Base-by-base conservation (phyloP, 2,888 invertebrate species). In the Melikaiella ostensackeni region DNA sequence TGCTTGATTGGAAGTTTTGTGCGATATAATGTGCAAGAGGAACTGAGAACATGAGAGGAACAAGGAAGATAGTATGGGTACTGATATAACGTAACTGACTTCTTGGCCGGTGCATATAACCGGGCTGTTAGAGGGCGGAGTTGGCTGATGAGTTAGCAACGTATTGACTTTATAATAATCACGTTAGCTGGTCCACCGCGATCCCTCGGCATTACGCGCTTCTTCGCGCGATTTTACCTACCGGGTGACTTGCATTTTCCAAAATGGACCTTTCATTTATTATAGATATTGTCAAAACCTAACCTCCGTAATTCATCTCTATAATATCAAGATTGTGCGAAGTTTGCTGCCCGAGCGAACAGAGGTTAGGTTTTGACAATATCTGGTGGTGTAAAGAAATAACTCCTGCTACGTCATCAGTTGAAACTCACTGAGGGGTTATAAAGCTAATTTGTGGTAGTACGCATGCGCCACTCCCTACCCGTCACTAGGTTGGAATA, bases 121-220 rank as follows among this genome's bases (percentile, higher is more conserved):
- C 89, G 88, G 90, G 88, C 90, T 91, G 91, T 90, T 91, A 89
- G 90, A 90, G 90, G 91, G 91, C 91, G 91, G 91, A 87, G 90
- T 86, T 85, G 87, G 87, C 90, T 91, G 91, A 91, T 91, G 91
- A 91, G 91, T 90, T 91, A 90, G 91, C 91, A 90, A 91, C 91
- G 91, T 91, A 91, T 91, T 91, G 91, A 91, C 91, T 91, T 90
- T 89, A 91, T 91, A 91, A 91, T 91, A 91, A 91, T 91, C 90
- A 90, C 90, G 90, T 91, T 91, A 89, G 88, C 86, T 86, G 86
- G 88, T 81, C 82, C 81, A 81, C 78, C 77, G 79, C 78, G 82
- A 80, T 80, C 80, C 79, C 80, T 83, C 79, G 80, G 79, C 79
- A 81, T 83, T 83, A 83, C 81, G 80, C 81, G 80, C 77, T 79